Base-by-base conservation (phyloP, 2,888 invertebrate species). In the Rutpela maculata region DNA sequence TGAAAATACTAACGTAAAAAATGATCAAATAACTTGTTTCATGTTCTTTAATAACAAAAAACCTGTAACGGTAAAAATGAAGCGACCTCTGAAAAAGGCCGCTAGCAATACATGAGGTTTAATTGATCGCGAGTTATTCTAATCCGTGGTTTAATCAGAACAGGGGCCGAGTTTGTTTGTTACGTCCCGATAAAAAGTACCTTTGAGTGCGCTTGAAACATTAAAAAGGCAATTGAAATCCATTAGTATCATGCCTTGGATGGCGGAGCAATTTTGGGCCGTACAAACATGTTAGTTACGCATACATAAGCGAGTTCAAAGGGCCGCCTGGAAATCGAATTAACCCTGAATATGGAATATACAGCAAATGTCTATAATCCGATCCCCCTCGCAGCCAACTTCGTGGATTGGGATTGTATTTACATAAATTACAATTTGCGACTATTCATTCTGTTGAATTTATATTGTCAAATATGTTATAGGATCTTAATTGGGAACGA, bases 201-300 rank as follows among this genome's bases (percentile, higher is more conserved):
- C 81, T 84, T 82, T 83, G 82, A 81, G 80, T 74, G 76, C 71
- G 83, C 78, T 81, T 77, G 81, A 84, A 84, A 85, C 84, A 84
- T 84, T 84, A 84, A 86, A 85, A 85, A 85, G 82, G 81, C 82
- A 82, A 84, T 84, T 81, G 84, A 82, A 86, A 85, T 83, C 84
- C 85, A 84, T 85, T 84, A 85, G 84, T 83, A 81, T 79, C 80
- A 82, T 82, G 81, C 83, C 81, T 84, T 82, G 82, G 81, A 81
- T 83, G 81, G 82, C 79, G 83, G 80, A 82, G 80, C 83, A 84
- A 85, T 85, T 83, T 82, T 76, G 70, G 81, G 82, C 79, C 80
- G 80, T 83, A 85, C 83, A 84, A 83, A 84, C 84, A 85, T 82
- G 84, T 86, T 86, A 85, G 84, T 84, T 83, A 85, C 85, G 84